Evolutionary conservation across 2,113 vertebrate species (phyloP).

Genomic region (Psephotus haematonotus): DNA sequence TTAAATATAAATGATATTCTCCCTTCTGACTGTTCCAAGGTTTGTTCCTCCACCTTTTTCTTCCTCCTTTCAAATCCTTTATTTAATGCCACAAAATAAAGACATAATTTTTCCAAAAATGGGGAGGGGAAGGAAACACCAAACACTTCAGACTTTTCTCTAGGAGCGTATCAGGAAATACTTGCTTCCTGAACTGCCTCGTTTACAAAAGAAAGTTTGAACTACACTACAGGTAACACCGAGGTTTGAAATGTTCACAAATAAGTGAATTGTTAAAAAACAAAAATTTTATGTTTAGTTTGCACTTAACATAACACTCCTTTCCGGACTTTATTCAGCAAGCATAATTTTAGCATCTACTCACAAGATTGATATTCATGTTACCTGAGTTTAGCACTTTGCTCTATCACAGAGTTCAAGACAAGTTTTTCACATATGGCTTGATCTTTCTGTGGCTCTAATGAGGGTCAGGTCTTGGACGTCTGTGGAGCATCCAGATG

Average conservation of each 20-base stretch:
- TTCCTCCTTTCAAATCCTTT: not conserved
- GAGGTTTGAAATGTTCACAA: not conserved
- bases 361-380: not conserved
- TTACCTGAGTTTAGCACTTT: not conserved
- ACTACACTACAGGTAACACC: not conserved
- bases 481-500: not conserved
- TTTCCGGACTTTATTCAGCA: not conserved
- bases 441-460: not conserved
- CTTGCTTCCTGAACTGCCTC: not conserved
- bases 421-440: not conserved
- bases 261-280: not conserved
- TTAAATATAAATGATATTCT: not conserved
- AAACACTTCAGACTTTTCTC: not conserved
- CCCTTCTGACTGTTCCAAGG: not conserved
- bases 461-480: not conserved
- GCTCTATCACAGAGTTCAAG: not conserved
- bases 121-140: accelerated
- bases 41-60: accelerated
- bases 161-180: not conserved
- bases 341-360: not conserved
- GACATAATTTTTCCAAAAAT: not conserved
- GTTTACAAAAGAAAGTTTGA: not conserved
- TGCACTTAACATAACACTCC: not conserved
- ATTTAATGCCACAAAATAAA: not conserved
- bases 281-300: not conserved